phyloP scores from a whole-genome alignment of 2,797 vertebrate genomes.

The Leptodactylus fallax region DNA sequence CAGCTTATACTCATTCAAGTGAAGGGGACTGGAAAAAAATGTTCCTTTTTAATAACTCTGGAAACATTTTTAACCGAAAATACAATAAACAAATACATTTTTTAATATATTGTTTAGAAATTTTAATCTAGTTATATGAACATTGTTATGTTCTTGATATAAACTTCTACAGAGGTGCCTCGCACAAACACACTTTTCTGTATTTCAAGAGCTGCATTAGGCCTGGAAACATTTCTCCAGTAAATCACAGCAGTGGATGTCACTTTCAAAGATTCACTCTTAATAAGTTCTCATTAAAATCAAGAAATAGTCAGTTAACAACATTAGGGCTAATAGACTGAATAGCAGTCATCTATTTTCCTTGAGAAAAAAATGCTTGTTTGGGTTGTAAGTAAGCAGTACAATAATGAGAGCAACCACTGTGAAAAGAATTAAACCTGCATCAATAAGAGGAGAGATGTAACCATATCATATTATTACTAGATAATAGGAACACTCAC shows the following conservation, averaged over 20 bases:
- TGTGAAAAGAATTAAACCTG: slow-evolving; percentile 7
- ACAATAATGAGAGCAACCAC: slow-evolving; percentile 11
- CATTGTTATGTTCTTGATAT: not conserved
- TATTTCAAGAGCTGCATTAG: not conserved
- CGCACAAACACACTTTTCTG: not conserved
- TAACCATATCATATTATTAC: not conserved
- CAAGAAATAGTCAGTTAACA: slow-evolving; percentile 20
- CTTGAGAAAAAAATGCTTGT: slow-evolving; percentile 9
- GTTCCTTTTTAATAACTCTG: too few species aligned
- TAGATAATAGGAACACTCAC: not conserved
- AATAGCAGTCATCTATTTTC: slow-evolving; percentile 26
- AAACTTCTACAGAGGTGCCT: not conserved
- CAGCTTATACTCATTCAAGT: too few species aligned
- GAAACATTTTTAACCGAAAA: too few species aligned
- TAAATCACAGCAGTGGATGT: slow-evolving; percentile 18
- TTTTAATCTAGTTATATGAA: not conserved
- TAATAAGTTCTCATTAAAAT: slow-evolving; percentile 44
- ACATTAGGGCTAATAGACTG: slow-evolving; percentile 31
- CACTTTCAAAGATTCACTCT: not conserved
- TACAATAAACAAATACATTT: too few species aligned
- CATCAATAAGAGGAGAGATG: not conserved
- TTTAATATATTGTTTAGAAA: too few species aligned
- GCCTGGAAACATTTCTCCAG: slow-evolving; percentile 21
- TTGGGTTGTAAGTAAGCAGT: not conserved
- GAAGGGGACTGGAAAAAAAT: too few species aligned